Evolutionary conservation across 2,888 invertebrate genomes (phyloP).

Genomic region (Troilus luridus): DNA sequence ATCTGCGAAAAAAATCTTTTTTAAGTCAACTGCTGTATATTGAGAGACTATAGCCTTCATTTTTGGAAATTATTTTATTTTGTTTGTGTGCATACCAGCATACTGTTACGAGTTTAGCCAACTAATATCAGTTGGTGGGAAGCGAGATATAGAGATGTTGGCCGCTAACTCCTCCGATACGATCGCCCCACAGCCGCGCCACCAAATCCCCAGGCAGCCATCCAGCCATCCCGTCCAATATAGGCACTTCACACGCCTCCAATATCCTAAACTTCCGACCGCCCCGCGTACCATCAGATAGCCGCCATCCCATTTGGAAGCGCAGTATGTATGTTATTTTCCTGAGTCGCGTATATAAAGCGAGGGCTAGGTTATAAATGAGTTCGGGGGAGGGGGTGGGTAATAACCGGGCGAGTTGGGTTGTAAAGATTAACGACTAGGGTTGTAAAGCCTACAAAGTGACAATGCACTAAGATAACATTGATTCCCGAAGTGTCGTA

Average conservation of each 20-base stretch:
- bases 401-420: conserved; percentile 35
- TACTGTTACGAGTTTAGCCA: not conserved
- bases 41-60: too few relatives aligned
- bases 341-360: not conserved
- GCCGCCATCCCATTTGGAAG: conserved; percentile 7
- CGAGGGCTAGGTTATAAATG: conserved; percentile 20
- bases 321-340: conserved; percentile 6
- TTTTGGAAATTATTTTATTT: too few relatives aligned
- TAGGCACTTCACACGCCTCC: not conserved
- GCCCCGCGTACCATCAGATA: conserved; percentile 21
- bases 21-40: too few relatives aligned
- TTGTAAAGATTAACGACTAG: conserved; percentile 42
- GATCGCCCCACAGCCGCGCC: not conserved
- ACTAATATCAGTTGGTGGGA: not conserved
- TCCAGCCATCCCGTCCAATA: not conserved
- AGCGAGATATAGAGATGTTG: not conserved
- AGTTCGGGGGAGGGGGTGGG: conserved; percentile 31
- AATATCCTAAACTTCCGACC: conserved; percentile 28
- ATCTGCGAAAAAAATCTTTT: too few relatives aligned
- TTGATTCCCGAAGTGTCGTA: conserved; percentile 49
- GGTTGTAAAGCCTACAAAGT: conserved; percentile 49
- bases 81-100: too few relatives aligned
- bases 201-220: conserved; percentile 12
- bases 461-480: conserved; percentile 47
- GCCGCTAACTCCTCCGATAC: not conserved